Conservation (phyloP, 1,140 invertebrate species). For the Anoplolepis gracilipes region DNA sequence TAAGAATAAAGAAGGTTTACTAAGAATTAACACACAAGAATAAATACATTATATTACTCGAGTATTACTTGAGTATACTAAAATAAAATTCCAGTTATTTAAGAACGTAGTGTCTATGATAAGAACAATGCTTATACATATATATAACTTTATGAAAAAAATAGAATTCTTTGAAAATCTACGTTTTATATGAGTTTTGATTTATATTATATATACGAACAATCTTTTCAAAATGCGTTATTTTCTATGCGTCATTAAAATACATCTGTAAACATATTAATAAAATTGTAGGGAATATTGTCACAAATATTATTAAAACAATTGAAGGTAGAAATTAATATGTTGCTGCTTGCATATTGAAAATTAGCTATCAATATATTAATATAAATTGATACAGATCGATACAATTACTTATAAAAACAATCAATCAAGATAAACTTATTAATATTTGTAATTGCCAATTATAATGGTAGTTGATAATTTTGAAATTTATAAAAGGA, state of each 20-base stretch:
- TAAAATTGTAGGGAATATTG: not conserved
- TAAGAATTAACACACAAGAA: no score
- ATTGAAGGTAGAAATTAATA: not conserved
- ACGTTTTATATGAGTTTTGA: not conserved
- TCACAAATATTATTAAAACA: not conserved
- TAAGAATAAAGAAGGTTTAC: not conserved
- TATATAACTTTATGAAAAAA: not conserved
- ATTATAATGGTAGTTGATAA: not conserved
- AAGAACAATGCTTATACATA: constrained; percentile 14
- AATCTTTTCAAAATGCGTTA: not conserved
- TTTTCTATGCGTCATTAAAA: not conserved
- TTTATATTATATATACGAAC: not conserved
- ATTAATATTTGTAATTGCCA: not conserved
- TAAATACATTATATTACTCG: not conserved
- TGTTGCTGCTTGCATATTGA: not conserved
- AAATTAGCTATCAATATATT: not conserved
- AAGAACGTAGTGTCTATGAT: not conserved
- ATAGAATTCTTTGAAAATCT: not conserved
- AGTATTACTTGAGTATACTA: not conserved
- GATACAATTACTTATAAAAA: not conserved
- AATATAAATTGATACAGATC: not conserved
- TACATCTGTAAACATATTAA: not conserved
- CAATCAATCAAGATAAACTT: not conserved
- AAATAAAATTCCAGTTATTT: not conserved
- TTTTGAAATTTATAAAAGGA: not conserved